Base-by-base conservation (phyloP, 2,888 invertebrate species). In the Phengaris alcon region DNA sequence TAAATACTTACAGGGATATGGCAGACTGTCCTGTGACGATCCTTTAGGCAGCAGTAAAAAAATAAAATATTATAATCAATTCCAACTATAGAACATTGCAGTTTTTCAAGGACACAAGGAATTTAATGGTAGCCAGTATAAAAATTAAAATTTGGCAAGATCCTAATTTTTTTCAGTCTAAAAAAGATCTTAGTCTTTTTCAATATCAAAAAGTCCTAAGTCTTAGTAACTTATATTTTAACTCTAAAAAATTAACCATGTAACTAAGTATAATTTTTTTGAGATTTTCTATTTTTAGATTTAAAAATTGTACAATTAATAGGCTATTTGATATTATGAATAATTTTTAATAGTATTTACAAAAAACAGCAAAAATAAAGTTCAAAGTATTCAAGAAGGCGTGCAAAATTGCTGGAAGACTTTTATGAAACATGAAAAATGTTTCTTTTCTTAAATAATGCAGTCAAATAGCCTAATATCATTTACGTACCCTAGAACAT, bases 11-110 rank as follows among this genome's bases (percentile, higher is more conserved):
- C 95, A 94, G 88, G 94, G 93, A 87, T 94, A 94, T 80, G 94
- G 94, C 86, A 95, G 94, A 90, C 91, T 95, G 90, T 95, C 95
- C 88, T 95, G 94, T 83, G 95, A 95, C 81, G 94, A 93, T 94
- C 95, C 95, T 95, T 90, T 83, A 82, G 88, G 89, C 88, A 87
- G 88, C 90, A 81, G 82, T 81, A 83, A 84, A 83, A 84, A 83
- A 83, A 84, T 73, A 77, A 78, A 84, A 81, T 81, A 78, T 81
- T 79, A 80, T 82, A 79, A 79, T 70, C 77, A 78, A 73, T 77
- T 78, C 74, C 75, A 76, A 74, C 74, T 52, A 35, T 35, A 72
- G 52, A 35, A 13, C 70, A 70, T 51, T 70, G 70, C 54, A 72
- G 35, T 52, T 72, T 46, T 10, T 46, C 35, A 6, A 72, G 22